These are phyloP conservation scores for Acestrorhynchus altus DNA, from an alignment of 2,797 vertebrate genomes.

Conservation along the genomic window DNA sequence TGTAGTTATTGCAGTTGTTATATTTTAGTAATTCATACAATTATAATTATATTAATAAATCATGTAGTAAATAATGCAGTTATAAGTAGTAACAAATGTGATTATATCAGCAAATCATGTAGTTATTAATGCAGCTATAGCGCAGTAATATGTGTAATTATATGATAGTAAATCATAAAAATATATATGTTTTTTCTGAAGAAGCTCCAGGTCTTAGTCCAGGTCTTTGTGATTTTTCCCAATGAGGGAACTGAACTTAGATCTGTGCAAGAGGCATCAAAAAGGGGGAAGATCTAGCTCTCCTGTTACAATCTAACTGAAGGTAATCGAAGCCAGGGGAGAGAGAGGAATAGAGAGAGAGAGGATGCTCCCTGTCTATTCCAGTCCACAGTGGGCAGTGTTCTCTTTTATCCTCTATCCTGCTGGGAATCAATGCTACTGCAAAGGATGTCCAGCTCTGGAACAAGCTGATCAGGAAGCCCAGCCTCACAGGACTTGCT, in stretches of 20 bases:
- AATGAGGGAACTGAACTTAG: conserved; percentile 1
- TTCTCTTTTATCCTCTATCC: neutral
- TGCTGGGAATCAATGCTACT: conserved; percentile 48
- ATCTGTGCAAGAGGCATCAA: conserved; percentile 13
- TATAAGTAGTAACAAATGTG: too few species aligned
- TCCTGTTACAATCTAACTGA: conserved; percentile 19
- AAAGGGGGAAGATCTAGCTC: neutral
- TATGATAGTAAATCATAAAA: too few species aligned
- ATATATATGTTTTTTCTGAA: too few species aligned
- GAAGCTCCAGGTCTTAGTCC: too few species aligned
- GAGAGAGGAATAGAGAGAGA: conserved; percentile 23
- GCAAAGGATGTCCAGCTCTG: conserved; percentile 35
- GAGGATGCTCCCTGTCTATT: neutral
- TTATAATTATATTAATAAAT: too few species aligned
- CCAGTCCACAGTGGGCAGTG: neutral
- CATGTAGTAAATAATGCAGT: too few species aligned
- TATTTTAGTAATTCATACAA: too few species aligned
- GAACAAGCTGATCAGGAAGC: neutral
- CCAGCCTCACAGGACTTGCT: neutral
- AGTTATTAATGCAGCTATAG: too few species aligned
- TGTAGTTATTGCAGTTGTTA: too few species aligned
- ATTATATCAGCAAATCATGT: too few species aligned
- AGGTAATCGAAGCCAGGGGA: conserved; percentile 4
- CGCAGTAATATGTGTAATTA: too few species aligned
- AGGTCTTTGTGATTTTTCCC: neutral